These are phyloP conservation scores for Hoplostethus atlanticus DNA, from an alignment of 2,797 vertebrate species.

Conservation along the genomic window DNA sequence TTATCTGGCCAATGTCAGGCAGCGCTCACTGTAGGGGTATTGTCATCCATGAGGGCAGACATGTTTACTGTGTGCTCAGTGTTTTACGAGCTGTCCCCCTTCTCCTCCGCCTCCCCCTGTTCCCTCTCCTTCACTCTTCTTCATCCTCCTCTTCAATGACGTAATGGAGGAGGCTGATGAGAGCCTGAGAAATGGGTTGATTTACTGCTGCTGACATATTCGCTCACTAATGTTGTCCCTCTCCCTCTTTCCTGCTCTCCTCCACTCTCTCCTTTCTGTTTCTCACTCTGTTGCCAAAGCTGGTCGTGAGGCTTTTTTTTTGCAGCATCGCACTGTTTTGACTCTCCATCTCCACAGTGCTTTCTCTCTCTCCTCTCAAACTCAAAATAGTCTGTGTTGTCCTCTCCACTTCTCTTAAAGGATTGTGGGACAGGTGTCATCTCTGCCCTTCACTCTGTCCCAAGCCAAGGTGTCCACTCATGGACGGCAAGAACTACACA, in stretches of 20 bases:
- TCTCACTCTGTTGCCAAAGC: slow-evolving; percentile 43
- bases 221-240: slow-evolving; percentile 78
- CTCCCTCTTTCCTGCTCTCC: slow-evolving; percentile 68
- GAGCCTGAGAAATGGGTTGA: slow-evolving; percentile 90
- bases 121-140: slow-evolving; percentile 59
- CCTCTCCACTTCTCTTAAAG: slow-evolving; percentile 33
- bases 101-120: slow-evolving; percentile 54
- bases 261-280: slow-evolving; percentile 39
- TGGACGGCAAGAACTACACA: slow-evolving; percentile 26
- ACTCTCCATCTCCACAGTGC: slow-evolving; percentile 21
- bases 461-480: slow-evolving; percentile 23
- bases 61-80: slow-evolving; percentile 91
- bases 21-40: slow-evolving; percentile 88
- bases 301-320: slow-evolving; percentile 29
- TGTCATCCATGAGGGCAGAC: slow-evolving; percentile 90
- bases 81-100: slow-evolving; percentile 89
- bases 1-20: slow-evolving; percentile 90
- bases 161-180: slow-evolving; percentile 84
- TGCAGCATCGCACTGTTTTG: slow-evolving; percentile 35
- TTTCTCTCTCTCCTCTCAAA: slow-evolving; percentile 22
- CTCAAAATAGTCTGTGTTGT: slow-evolving; percentile 8
- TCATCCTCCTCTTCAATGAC: slow-evolving; percentile 84
- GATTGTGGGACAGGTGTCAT: slow-evolving; percentile 15
- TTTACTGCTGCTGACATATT: slow-evolving; percentile 85
- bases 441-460: not conserved